phyloP scores from a whole-genome alignment of 35 echinoderm and acorn worm species.

The Ophiothrix spiculata region DNA sequence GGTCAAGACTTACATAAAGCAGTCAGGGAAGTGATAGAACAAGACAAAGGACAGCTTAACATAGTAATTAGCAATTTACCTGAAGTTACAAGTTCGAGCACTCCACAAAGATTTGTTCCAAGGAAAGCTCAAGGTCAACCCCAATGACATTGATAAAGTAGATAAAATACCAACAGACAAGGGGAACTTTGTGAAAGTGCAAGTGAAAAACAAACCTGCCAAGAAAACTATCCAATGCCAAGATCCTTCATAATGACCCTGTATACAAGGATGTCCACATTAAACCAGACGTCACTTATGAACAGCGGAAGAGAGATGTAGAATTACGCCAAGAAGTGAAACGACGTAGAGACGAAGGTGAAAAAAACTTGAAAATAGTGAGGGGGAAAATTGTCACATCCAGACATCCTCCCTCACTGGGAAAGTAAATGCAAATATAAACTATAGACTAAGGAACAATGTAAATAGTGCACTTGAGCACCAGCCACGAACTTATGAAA shows the following conservation, averaged over 20 bases:
- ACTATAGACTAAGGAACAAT: constrained; percentile 5
- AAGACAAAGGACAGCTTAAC: constrained; percentile 24
- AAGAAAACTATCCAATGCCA: constrained; percentile 20
- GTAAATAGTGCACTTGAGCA: constrained; percentile 35
- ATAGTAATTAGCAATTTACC: constrained; percentile 23
- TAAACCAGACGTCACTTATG: too few species aligned
- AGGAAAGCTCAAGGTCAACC: constrained; percentile 8
- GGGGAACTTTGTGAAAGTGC: constrained; percentile 28
- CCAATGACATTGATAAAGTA: constrained; percentile 7
- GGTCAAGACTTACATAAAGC: not conserved
- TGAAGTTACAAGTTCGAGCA: constrained; percentile 10
- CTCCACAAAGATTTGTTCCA: too few species aligned
- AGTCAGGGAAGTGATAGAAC: constrained; percentile 23
- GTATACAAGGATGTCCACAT: constrained; percentile 24
- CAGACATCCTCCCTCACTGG: not conserved
- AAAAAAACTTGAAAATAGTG: constrained; percentile 32
- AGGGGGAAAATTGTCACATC: constrained; percentile 22
- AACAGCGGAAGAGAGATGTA: too few species aligned
- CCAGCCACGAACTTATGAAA: too few species aligned
- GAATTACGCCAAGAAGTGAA: constrained; percentile 11
- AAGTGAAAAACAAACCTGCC: constrained; percentile 20
- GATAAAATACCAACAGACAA: constrained; percentile 22
- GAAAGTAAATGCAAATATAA: constrained; percentile 17
- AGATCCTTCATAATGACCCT: not conserved
- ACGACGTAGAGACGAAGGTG: constrained; percentile 11